Conservation (phyloP, 2,797 vertebrate species). For the Sebastes matsubarae region DNA sequence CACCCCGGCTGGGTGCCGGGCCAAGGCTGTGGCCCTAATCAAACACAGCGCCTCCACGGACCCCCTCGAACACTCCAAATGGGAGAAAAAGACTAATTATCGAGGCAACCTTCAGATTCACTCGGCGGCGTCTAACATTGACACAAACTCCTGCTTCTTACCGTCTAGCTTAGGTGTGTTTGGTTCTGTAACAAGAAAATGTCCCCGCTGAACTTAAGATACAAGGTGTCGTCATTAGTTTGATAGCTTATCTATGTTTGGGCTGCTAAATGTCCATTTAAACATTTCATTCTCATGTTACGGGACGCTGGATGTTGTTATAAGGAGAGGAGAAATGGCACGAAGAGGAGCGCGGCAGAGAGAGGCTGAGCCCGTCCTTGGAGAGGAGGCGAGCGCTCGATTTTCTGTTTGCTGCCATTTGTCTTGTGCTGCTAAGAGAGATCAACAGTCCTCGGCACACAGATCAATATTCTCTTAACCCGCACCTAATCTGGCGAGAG, state of each 20-base stretch:
- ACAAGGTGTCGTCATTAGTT: conserved; percentile 7
- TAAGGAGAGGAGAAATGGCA: background rate
- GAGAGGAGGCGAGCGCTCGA: conserved; percentile 84
- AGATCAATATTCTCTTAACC: conserved; percentile 99
- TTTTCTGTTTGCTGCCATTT: conserved; percentile 96
- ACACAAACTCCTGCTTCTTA: conserved; percentile 56
- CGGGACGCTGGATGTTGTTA: conserved; percentile 21
- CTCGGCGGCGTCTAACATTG: conserved; percentile 46
- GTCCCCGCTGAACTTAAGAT: background rate
- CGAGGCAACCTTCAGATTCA: conserved; percentile 70
- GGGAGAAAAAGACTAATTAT: conserved; percentile 74
- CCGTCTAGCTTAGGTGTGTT: conserved; percentile 31
- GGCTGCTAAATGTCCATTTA: conserved; percentile 5
- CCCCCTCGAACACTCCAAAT: conserved; percentile 51
- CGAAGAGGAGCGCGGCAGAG: conserved; percentile 30
- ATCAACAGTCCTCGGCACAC: conserved; percentile 98
- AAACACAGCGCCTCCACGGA: conserved; percentile 69
- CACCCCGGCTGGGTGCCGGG: conserved; percentile 69
- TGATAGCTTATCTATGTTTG: conserved; percentile 4
- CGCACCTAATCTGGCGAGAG: conserved; percentile 92
- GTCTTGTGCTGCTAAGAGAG: conserved; percentile 95
- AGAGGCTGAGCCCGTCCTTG: conserved; percentile 87
- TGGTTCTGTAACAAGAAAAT: background rate
- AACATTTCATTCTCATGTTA: conserved; percentile 22
- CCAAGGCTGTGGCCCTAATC: conserved; percentile 78